These are phyloP conservation scores for Tamias sibiricus DNA, from an alignment of 2,113 vertebrate species.

Conservation along the genomic window DNA sequence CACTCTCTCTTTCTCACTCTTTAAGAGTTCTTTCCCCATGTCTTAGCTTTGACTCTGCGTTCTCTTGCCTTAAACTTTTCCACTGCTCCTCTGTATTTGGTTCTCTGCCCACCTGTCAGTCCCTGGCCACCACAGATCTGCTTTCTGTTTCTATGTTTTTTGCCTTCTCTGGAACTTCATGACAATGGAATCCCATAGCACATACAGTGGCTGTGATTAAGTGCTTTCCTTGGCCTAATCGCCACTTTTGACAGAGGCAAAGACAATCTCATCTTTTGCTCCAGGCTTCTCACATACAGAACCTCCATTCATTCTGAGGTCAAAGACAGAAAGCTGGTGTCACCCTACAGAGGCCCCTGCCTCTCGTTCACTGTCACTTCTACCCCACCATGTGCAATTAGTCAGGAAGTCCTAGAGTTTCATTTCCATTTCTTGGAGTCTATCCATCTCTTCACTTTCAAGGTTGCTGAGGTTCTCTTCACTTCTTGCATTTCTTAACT, in stretches of 20 bases:
- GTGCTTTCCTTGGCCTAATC: neutral
- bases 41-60: neutral
- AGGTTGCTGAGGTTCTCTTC: neutral
- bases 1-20: neutral
- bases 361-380: neutral
- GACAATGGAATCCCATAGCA: neutral
- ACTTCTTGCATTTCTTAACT: neutral
- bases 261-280: neutral
- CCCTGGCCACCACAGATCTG: neutral
- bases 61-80: neutral
- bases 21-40: neutral
- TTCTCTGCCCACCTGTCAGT: neutral
- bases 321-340: neutral
- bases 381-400: neutral
- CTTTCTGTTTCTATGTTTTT: neutral
- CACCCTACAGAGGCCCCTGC: fast-evolving
- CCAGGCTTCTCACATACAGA: neutral
- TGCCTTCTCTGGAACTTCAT: neutral
- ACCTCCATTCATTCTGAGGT: neutral
- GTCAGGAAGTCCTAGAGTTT: neutral
- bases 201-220: neutral
- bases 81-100: neutral
- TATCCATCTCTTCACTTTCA: neutral
- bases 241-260: neutral
- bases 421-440: neutral